These are phyloP conservation scores for Tillus elongatus DNA, from an alignment of 2,888 invertebrate species.

Conservation along the genomic window DNA sequence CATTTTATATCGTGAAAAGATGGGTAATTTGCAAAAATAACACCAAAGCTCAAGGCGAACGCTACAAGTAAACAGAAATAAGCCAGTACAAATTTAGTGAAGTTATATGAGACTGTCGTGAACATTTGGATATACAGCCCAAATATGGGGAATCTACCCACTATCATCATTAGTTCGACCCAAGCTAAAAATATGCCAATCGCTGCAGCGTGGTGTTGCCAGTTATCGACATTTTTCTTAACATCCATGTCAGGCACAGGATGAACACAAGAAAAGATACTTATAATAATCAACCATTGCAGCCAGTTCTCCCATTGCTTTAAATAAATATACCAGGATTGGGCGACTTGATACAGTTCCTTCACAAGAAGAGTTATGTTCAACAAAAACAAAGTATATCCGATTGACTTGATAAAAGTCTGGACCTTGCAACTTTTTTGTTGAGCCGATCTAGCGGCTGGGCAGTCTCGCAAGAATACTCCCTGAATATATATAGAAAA, in stretches of 20 bases:
- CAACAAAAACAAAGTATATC: slow-evolving; percentile 54
- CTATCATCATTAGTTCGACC: slow-evolving; percentile 78
- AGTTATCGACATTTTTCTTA: slow-evolving; percentile 40
- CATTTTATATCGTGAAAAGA: slow-evolving; percentile 57
- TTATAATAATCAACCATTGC: slow-evolving; percentile 67
- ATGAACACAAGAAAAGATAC: slow-evolving; percentile 60
- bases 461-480: slow-evolving; percentile 47
- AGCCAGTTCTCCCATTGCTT: slow-evolving; percentile 79
- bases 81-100: slow-evolving; percentile 70
- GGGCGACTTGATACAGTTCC: slow-evolving; percentile 70
- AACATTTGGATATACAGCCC: slow-evolving; percentile 85
- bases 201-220: slow-evolving; percentile 76
- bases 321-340: slow-evolving; percentile 61
- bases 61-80: slow-evolving; percentile 73
- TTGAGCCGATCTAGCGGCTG: slow-evolving; percentile 20
- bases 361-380: slow-evolving; percentile 58
- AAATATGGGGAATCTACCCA: slow-evolving; percentile 77
- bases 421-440: slow-evolving; percentile 26
- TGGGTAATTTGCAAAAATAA: slow-evolving; percentile 67
- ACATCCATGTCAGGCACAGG: slow-evolving; percentile 22
- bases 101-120: slow-evolving; percentile 73
- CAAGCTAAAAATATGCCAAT: slow-evolving; percentile 71
- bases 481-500: slow-evolving; percentile 66
- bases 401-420: slow-evolving; percentile 32
- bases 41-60: slow-evolving; percentile 73